Conservation (phyloP, 2,888 invertebrate genomes). For the Celastrina argiolus region DNA sequence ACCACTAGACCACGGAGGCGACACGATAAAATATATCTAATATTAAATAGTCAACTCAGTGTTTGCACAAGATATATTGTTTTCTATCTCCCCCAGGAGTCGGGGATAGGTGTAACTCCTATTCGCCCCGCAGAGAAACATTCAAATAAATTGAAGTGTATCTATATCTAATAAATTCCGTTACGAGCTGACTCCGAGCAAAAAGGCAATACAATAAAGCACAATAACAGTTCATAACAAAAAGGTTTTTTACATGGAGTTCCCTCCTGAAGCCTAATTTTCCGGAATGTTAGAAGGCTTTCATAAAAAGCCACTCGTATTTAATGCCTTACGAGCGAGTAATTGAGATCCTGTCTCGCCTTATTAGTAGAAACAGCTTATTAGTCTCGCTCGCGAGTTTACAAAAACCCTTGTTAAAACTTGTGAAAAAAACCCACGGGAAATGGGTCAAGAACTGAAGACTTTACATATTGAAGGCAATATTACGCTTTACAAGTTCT, state of each 20-base stretch:
- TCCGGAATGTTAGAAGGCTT: not conserved
- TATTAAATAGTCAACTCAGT: not conserved
- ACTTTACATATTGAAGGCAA: slow-evolving; percentile 15
- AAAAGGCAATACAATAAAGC: not conserved
- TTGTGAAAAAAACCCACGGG: not conserved
- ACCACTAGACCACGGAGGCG: too few species aligned
- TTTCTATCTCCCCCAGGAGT: not conserved
- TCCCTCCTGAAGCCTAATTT: slow-evolving; percentile 1
- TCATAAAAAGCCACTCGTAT: slow-evolving; percentile 10
- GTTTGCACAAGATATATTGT: not conserved
- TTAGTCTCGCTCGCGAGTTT: not conserved
- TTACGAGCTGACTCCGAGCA: not conserved
- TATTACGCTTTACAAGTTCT: not conserved
- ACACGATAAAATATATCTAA: slow-evolving; percentile 10
- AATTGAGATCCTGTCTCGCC: slow-evolving; percentile 9
- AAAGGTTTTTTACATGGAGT: slow-evolving; percentile 7
- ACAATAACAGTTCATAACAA: slow-evolving; percentile 8
- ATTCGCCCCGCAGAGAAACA: not conserved
- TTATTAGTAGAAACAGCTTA: slow-evolving; percentile 19
- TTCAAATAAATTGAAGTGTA: slow-evolving; percentile 4
- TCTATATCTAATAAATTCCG: not conserved
- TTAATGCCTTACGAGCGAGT: not conserved
- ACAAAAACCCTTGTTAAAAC: slow-evolving; percentile 13
- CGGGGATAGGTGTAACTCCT: not conserved
- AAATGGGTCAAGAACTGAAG: slow-evolving; percentile 21